Evolutionary conservation across 2,797 vertebrate species (phyloP).

Genomic region (Dallia pectoralis): DNA sequence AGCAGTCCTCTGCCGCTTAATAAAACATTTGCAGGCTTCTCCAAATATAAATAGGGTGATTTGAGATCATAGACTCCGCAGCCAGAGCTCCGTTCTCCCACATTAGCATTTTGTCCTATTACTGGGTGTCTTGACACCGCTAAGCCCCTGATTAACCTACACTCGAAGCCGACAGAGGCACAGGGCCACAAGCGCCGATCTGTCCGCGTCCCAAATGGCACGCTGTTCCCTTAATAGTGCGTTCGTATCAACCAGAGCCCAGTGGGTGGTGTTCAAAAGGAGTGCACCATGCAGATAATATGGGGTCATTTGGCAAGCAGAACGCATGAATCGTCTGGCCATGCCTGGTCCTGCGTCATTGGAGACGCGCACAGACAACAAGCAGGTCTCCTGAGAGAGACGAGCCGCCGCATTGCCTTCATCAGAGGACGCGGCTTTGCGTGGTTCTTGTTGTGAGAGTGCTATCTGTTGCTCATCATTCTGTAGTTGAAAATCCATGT

Average conservation of each 20-base stretch:
- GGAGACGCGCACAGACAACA: neutral
- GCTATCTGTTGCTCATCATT: neutral
- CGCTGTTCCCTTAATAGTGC: neutral
- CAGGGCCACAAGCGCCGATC: conserved; percentile 5
- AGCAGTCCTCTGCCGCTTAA: neutral
- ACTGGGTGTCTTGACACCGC: conserved; percentile 13
- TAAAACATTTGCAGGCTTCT: neutral
- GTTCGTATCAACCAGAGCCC: neutral
- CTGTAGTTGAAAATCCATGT: too few species aligned
- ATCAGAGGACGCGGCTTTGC: neutral
- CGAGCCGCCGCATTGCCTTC: neutral
- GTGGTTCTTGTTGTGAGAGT: neutral
- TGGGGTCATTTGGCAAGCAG: neutral
- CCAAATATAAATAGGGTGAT: conserved; percentile 3
- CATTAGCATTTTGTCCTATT: conserved; percentile 15
- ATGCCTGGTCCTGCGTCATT: neutral
- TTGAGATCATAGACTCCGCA: neutral
- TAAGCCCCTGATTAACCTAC: conserved; percentile 33
- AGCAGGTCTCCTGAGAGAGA: neutral
- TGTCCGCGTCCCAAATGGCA: conserved; percentile 7
- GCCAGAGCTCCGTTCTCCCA: neutral
- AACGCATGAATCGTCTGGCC: neutral
- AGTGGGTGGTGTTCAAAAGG: neutral
- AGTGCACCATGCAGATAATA: neutral
- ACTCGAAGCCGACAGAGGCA: conserved; percentile 11